Percentiles rank a stretch among this genome's conserved stretches.
Conservation (phyloP, 2,888 invertebrate genomes). For the Geotrupes spiniger region DNA sequence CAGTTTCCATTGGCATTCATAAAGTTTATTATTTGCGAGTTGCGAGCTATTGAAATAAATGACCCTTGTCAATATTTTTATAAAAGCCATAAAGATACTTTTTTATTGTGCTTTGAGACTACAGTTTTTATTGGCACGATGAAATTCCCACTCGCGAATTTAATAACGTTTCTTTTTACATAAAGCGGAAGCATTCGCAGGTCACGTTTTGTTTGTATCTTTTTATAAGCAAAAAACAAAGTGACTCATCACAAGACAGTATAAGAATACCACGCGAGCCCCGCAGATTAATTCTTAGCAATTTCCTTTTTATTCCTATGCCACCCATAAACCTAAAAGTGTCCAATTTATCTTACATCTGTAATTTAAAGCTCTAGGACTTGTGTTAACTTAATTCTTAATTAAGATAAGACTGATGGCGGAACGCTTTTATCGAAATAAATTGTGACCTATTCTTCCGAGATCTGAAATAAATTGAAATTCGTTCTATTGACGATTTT, state of each 20-base stretch:
- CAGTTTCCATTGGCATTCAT: no score
- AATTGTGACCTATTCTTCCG: conserved; percentile 10
- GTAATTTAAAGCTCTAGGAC: conserved; percentile 25
- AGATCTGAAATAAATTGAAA: conserved; percentile 12
- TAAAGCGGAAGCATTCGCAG: no score
- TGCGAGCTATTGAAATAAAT: no score
- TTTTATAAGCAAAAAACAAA: no score
- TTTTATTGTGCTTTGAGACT: no score
- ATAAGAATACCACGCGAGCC: not conserved
- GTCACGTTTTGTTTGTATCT: not conserved
- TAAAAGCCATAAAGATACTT: no score
- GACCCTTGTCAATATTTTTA: no score
- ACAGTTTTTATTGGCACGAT: no score
- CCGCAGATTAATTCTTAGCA: conserved; percentile 15
- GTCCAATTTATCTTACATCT: conserved; percentile 31
- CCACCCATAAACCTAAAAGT: conserved; percentile 32
- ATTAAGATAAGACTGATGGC: conserved; percentile 31
- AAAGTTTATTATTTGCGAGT: no score
- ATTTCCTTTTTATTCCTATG: conserved; percentile 16
- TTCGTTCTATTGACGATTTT: conserved; percentile 5
- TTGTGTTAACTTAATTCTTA: conserved; percentile 37
- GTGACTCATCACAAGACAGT: not conserved
- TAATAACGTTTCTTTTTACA: no score
- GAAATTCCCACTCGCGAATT: no score
- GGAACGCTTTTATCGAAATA: conserved; percentile 20